phyloP scores from a whole-genome alignment of 2,797 vertebrate genomes.

The Alcedo quadribrachys region DNA sequence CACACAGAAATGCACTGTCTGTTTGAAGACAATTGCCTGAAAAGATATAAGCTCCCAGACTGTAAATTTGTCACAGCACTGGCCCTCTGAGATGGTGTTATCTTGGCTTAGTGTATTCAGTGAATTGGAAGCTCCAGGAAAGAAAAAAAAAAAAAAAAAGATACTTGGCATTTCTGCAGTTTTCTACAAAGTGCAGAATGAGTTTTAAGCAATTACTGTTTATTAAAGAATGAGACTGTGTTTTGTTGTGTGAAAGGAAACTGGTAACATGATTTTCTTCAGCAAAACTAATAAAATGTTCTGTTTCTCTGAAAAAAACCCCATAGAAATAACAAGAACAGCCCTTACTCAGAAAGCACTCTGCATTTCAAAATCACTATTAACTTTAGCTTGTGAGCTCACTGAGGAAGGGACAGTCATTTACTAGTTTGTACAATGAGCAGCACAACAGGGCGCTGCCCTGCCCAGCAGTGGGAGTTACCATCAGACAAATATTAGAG shows the following conservation, averaged over 20 bases:
- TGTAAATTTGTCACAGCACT: not conserved
- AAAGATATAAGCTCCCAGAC: conserved; percentile 58
- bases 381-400: conserved; percentile 59
- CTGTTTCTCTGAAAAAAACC: conserved; percentile 28
- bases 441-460: conserved; percentile 45
- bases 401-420: conserved; percentile 49
- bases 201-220: not conserved
- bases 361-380: conserved; percentile 23
- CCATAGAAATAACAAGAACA: not conserved
- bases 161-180: conserved; percentile 29
- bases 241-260: conserved; percentile 44
- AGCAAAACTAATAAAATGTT: conserved; percentile 43
- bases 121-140: conserved; percentile 55
- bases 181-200: not conserved
- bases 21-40: conserved; percentile 68
- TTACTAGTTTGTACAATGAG: conserved; percentile 29
- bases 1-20: conserved; percentile 58
- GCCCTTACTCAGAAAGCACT: not conserved
- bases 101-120: conserved; percentile 46
- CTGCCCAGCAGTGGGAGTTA: not conserved
- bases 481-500: conserved; percentile 30
- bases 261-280: conserved; percentile 43
- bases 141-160: not conserved
- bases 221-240: conserved; percentile 20
- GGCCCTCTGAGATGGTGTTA: conserved; percentile 20